A percentile compares a stretch with the other conserved stretches of the same genome.
phyloP scores from a whole-genome alignment of 2,113 vertebrate species.

The Entelurus aequoreus region DNA sequence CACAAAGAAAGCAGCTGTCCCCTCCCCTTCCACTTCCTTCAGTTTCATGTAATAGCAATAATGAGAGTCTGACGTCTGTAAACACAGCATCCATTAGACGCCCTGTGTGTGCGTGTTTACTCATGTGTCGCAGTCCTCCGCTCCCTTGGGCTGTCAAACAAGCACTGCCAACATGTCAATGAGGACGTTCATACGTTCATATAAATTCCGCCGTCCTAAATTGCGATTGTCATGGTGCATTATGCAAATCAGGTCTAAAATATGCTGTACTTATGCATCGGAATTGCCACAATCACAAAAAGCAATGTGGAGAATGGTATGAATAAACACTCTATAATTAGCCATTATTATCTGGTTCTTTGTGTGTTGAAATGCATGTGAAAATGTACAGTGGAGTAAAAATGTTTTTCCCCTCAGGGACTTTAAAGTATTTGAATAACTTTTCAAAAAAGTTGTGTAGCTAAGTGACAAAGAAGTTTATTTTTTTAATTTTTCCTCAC shows the following conservation, averaged over 20 bases:
- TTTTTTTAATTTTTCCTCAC: too few relatives aligned
- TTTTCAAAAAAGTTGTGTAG: too few relatives aligned
- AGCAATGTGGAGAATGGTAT: not conserved
- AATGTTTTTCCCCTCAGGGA: too few relatives aligned
- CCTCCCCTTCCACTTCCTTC: slow-evolving; percentile 14
- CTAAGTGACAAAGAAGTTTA: too few relatives aligned
- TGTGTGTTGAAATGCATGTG: too few relatives aligned
- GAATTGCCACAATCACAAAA: slow-evolving; percentile 11
- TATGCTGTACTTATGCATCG: not conserved
- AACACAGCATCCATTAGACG: slow-evolving; percentile 48
- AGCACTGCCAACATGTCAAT: slow-evolving; percentile 34
- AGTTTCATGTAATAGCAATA: slow-evolving; percentile 30
- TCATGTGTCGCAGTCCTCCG: slow-evolving; percentile 37
- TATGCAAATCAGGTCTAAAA: slow-evolving; percentile 44
- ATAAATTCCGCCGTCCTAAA: slow-evolving; percentile 51
- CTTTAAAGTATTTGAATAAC: too few relatives aligned
- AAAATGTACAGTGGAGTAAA: too few relatives aligned
- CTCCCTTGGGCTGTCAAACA: slow-evolving; percentile 54
- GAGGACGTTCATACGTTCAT: slow-evolving; percentile 43
- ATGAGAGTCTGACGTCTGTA: slow-evolving; percentile 40
- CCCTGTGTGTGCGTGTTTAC: slow-evolving; percentile 31
- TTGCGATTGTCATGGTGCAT: slow-evolving; percentile 52
- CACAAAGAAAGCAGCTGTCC: slow-evolving; percentile 10
- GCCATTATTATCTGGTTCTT: too few relatives aligned
- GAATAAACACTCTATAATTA: too few relatives aligned